Conservation (phyloP, 2,888 invertebrate species). For the Macropis europaea region DNA sequence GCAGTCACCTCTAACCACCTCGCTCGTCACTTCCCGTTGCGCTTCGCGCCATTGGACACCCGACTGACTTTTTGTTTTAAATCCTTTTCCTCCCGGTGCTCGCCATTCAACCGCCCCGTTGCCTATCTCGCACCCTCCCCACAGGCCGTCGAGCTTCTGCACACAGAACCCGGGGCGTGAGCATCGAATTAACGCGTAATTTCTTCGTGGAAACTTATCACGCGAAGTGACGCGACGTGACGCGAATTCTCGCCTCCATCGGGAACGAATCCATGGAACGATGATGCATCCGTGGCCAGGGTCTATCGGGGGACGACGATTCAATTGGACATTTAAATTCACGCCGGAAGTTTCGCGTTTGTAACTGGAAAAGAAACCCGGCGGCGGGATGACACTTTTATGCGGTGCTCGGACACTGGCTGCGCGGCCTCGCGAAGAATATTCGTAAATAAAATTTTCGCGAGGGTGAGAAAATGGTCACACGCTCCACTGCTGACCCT, state of each 20-base stretch:
- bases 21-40: constrained; percentile 64
- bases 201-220: constrained; percentile 47
- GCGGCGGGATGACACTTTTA: constrained; percentile 44
- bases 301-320: constrained; percentile 38
- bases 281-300: constrained; percentile 18
- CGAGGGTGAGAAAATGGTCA: constrained; percentile 76
- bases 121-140: constrained; percentile 45
- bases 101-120: constrained; percentile 39
- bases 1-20: constrained; percentile 58
- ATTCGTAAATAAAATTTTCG: constrained; percentile 74
- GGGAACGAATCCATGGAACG: constrained; percentile 28
- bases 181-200: constrained; percentile 53
- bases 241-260: constrained; percentile 16
- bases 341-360: constrained; percentile 54
- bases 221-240: constrained; percentile 51
- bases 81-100: constrained; percentile 38
- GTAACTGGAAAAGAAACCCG: constrained; percentile 48
- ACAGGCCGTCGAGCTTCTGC: too few relatives aligned
- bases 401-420: constrained; percentile 42
- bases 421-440: constrained; percentile 51
- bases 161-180: constrained; percentile 19
- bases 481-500: constrained; percentile 79
- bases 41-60: constrained; percentile 67
- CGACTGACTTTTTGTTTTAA: constrained; percentile 60
- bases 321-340: constrained; percentile 64